Conservation (phyloP, 2,797 vertebrate genomes). For the Sebastes vulpes region DNA sequence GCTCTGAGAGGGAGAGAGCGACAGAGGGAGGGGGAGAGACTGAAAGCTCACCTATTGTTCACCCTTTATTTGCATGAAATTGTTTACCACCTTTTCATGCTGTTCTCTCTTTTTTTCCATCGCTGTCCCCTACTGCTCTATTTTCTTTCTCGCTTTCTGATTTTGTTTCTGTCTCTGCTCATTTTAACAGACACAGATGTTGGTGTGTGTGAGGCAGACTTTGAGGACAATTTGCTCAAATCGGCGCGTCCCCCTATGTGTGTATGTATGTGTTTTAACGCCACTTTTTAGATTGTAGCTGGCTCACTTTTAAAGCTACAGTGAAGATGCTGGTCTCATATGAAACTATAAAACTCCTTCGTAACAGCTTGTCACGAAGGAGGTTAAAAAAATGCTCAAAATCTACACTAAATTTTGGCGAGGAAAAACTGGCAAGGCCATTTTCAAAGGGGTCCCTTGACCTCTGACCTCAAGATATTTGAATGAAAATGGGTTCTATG, state of each 20-base stretch:
- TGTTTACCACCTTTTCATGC: conserved; percentile 82
- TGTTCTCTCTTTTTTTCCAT: conserved; percentile 62
- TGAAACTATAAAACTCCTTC: too few relatives aligned
- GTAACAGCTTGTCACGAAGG: too few relatives aligned
- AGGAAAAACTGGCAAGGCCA: too few relatives aligned
- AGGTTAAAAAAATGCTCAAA: too few relatives aligned
- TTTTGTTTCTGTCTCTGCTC: conserved; percentile 55
- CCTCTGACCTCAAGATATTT: too few relatives aligned
- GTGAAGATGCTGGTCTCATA: too few relatives aligned
- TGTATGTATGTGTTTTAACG: neutral
- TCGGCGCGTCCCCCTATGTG: neutral
- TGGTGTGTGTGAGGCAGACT: conserved; percentile 27
- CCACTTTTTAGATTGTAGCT: too few relatives aligned
- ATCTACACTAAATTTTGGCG: too few relatives aligned
- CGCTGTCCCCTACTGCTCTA: conserved; percentile 65
- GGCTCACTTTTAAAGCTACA: too few relatives aligned
- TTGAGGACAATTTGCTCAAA: conserved; percentile 52
- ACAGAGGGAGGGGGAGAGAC: conserved; percentile 46
- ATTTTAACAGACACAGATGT: conserved; percentile 55
- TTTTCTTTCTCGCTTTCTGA: conserved; percentile 60
- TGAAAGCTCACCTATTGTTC: conserved; percentile 81
- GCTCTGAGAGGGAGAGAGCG: conserved; percentile 59
- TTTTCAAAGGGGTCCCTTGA: accelerated
- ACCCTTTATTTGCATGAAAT: conserved; percentile 84
- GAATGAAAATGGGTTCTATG: too few relatives aligned